A percentile compares a stretch with the other conserved stretches of the same genome.
phyloP scores from a whole-genome alignment of 64 coral and sea anemone species.

The Dendronephthya gigantea region DNA sequence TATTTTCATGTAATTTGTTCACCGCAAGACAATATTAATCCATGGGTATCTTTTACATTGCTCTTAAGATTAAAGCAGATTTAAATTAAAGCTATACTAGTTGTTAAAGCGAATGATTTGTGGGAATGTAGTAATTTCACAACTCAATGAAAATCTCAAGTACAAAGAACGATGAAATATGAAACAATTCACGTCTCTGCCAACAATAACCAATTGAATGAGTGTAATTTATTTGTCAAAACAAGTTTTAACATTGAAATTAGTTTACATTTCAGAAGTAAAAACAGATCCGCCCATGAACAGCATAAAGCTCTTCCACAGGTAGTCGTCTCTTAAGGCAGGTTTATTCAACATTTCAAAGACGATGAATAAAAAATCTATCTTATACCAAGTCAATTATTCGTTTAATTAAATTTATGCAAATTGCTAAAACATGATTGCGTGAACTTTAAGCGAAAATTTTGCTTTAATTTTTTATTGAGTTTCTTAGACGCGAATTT shows the following conservation, averaged over 20 bases:
- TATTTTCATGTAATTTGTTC: background rate
- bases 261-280: background rate
- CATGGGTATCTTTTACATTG: background rate
- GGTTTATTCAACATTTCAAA: background rate
- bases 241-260: constrained; percentile 13
- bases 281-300: background rate
- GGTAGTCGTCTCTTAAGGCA: background rate
- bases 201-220: constrained; percentile 14
- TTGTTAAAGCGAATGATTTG: background rate
- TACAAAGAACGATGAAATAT: background rate
- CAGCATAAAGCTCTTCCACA: background rate
- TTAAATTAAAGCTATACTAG: background rate
- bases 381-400: background rate
- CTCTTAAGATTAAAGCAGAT: background rate
- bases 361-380: constrained; percentile 2
- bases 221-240: constrained; percentile 17
- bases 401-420: constrained; percentile 21
- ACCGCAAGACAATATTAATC: background rate
- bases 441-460: background rate
- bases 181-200: background rate
- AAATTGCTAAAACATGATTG: background rate
- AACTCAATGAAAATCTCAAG: background rate
- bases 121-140: background rate
- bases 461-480: background rate
- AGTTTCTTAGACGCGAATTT: background rate